Evolutionary conservation across 1,140 invertebrate species (phyloP).

Genomic region (Brachionus rotundiformis): DNA sequence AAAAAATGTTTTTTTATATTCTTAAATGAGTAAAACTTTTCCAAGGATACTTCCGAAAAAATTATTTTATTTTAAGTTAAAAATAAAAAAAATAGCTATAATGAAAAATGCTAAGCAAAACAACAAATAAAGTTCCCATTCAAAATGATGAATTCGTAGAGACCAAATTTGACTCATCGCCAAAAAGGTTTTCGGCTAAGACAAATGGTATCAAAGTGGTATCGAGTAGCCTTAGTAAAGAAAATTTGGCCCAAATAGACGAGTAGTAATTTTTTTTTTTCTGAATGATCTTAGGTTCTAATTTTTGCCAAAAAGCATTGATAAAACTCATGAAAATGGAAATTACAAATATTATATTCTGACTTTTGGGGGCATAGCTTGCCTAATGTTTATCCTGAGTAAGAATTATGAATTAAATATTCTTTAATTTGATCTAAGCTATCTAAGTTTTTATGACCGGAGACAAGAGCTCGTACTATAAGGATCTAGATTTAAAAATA

Average conservation of each 20-base stretch:
- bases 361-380: background rate
- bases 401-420: background rate
- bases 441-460: background rate
- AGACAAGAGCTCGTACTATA: background rate
- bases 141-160: slow-evolving; percentile 9
- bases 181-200: background rate
- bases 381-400: background rate
- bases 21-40: background rate
- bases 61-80: background rate
- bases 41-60: background rate
- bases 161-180: background rate
- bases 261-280: background rate
- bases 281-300: background rate
- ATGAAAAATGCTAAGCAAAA: slow-evolving; percentile 3
- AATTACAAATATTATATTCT: background rate
- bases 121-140: background rate
- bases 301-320: background rate
- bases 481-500: background rate
- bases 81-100: background rate
- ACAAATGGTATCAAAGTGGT: background rate
- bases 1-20: no score
- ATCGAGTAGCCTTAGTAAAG: background rate
- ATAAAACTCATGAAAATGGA: background rate
- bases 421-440: background rate
- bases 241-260: background rate